Base-by-base conservation (phyloP, 1,140 invertebrate species). In the Leucophenga varia region DNA sequence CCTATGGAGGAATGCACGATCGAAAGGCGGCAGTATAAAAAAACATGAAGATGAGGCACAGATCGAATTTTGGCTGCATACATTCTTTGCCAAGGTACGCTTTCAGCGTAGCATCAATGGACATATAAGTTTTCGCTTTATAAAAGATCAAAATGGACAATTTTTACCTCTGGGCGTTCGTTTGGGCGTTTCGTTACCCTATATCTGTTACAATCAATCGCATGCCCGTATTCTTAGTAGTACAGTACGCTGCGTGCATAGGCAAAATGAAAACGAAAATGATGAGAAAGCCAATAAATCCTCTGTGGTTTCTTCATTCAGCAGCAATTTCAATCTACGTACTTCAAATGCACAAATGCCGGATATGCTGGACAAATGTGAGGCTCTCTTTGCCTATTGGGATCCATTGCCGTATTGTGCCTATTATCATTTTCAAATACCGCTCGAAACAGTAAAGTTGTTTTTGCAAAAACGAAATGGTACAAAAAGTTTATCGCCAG, bases 341-440 rank as follows among this genome's bases (percentile, higher is more conserved):
- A 76, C 79, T 10, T 58, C 72, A 2, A 77, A 73, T 30, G 76
- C 57, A 34, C 61, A 67, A 47, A 52, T 55, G 2, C 50, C 41
- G 1, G 57, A 83, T 0, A 82, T 88, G 3, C 60, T 89, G 36
- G 85, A 87, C 52, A 87, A 85, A 50, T 78, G 86, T 7, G 87
- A 90, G 61, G 87, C 87, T 1, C 74, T 90, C 1, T 90, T 91
- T 58, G 80, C 85, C 1, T 87, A 85, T 55, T 90, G 87, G 88
- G 89, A 91, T 60, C 89, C 88, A 0, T 58, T 91, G 43, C 89
- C 89, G 0, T 90, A 90, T 60, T 89, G 87, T 57, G 88, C 86
- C 2, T 90, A 89, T 60, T 90, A 90, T 75, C 87, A 89, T 61
- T 82, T 90, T 45, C 85, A 89, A 57, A 71, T 86, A 49, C 87